Evolutionary conservation across 2,113 vertebrate genomes (phyloP), one percentile per base, ranked within the genome.

Genomic region (Apodemus speciosus): DNA sequence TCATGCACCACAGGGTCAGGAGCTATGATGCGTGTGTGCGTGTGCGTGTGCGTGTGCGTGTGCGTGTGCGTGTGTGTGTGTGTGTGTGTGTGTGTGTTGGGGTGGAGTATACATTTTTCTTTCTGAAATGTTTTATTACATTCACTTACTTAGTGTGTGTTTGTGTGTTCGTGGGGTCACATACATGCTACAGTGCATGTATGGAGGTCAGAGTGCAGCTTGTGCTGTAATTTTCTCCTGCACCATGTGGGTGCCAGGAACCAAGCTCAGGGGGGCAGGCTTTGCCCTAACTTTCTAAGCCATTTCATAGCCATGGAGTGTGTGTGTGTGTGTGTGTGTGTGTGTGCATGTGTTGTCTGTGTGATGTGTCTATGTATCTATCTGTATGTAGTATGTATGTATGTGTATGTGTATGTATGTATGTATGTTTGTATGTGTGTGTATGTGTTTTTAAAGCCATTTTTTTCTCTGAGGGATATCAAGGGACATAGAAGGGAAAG

Each of bases 401-500:
- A 32, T 62, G 27, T 30, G 13, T 73, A 9, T 71, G 8, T 38
- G n/a, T 23, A 4, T 72, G 35, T 69, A 8, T n/a, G n/a, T 71
- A 4, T 40, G 69, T 71, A 3, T 71, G 72, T 68, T 72, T 51
- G n/a, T n/a, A n/a, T 72, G 35, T 69, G 7, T n/a, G n/a, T 71
- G 8, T 40, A n/a, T 71, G 7, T 71, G 72, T 68, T 72, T 51
- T 68, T 32, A 15, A 51, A 40, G 56, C 30, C 11, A 72, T 1
- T 10, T 84, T 10, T 84, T 90, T 85, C 69, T 81, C 40, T 95
- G 75, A 92, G n/a, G 93, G 73, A 46, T 21, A 90, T n/a, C 43
- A 75, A 91, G 32, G 73, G 35, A n/a, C 46, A 84, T 46, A 62
- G 56, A 18, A 3, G 11, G 38, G 46, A 92, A 93, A 53, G 46